A percentile compares a stretch with the other conserved stretches of the same genome.
These are phyloP conservation scores for Athripsodes cinereus DNA, from an alignment of 2,888 invertebrate genomes.

Conservation along the genomic window DNA sequence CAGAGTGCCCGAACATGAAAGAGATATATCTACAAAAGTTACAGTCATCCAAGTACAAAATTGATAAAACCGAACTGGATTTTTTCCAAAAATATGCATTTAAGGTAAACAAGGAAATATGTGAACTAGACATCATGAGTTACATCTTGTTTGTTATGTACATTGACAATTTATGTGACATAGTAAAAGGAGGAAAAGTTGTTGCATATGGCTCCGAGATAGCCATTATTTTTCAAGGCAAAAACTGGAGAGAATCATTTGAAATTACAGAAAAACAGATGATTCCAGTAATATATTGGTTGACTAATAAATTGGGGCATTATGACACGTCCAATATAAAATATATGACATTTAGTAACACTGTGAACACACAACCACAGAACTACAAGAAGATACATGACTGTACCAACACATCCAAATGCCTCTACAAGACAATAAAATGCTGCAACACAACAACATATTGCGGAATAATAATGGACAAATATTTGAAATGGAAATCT, in stretches of 20 bases:
- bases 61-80: not conserved
- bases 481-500: too few relatives aligned
- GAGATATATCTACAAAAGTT: not conserved
- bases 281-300: not conserved
- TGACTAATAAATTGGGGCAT: not conserved
- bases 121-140: not conserved
- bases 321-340: not conserved
- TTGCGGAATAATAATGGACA: too few relatives aligned
- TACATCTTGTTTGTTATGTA: not conserved
- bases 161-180: not conserved
- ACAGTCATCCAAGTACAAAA: not conserved
- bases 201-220: not conserved
- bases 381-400: too few relatives aligned
- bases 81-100: not conserved
- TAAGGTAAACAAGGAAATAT: not conserved
- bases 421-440: too few relatives aligned
- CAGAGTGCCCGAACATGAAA: not conserved
- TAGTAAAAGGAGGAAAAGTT: not conserved
- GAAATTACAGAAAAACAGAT: not conserved
- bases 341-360: not conserved
- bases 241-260: not conserved
- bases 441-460: too few relatives aligned
- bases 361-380: not conserved
- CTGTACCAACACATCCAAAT: too few relatives aligned
- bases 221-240: not conserved